phyloP scores from a whole-genome alignment of 2,113 vertebrate species.

The Saccopteryx bilineata region DNA sequence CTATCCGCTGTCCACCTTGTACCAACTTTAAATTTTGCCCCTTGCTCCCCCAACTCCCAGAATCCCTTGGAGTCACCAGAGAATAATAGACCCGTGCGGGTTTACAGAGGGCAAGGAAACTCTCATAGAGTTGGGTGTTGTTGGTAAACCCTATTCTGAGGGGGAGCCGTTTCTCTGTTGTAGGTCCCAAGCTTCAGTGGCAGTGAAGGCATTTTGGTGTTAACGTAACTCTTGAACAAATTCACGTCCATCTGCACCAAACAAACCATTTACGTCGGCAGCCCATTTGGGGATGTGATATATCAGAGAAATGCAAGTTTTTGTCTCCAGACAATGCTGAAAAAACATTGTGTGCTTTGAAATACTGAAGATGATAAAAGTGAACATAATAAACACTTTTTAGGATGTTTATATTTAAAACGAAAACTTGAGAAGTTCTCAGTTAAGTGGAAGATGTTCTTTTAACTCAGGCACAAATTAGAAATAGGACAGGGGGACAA shows the following conservation, averaged over 20 bases:
- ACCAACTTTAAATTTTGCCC: neutral
- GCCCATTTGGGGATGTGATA: neutral
- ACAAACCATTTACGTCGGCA: neutral
- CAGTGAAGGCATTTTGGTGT: neutral
- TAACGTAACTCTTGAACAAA: neutral
- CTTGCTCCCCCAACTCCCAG: conserved; percentile 39
- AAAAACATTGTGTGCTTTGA: neutral
- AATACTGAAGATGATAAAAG: neutral
- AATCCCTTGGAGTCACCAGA: conserved; percentile 21
- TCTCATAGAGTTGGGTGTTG: neutral
- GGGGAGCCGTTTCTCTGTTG: neutral
- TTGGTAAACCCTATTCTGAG: neutral
- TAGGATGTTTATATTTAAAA: conserved; percentile 1
- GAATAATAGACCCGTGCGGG: neutral
- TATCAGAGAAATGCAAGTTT: neutral
- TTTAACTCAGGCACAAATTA: conserved; percentile 23
- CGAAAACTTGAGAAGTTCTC: neutral
- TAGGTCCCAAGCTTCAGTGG: neutral
- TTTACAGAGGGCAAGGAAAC: neutral
- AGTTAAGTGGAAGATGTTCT: neutral
- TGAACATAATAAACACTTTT: neutral
- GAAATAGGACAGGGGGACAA: neutral
- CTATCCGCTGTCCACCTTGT: accelerated
- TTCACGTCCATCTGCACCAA: neutral
- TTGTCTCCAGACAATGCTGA: neutral